Evolutionary conservation across 2,888 invertebrate species (phyloP).

Genomic region (Polydrusus cervinus): DNA sequence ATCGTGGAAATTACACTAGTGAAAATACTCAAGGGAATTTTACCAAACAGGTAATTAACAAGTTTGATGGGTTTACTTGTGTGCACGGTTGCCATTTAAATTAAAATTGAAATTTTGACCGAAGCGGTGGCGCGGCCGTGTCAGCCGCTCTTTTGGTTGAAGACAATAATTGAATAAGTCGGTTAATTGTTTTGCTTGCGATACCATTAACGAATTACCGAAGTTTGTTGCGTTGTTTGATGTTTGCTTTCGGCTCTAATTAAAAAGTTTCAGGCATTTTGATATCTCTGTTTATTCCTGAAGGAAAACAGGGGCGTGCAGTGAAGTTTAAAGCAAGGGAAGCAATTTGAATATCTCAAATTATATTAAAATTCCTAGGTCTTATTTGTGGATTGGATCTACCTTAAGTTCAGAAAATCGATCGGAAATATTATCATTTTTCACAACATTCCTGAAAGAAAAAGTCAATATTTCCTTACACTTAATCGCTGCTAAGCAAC

Average conservation of each 20-base stretch:
- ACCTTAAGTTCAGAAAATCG: too few species aligned
- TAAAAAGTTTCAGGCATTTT: slow-evolving; percentile 55
- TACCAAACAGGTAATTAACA: slow-evolving; percentile 72
- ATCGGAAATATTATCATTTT: too few species aligned
- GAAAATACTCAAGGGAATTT: slow-evolving; percentile 71
- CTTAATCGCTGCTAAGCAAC: too few species aligned
- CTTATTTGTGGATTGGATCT: too few species aligned
- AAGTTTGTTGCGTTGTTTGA: slow-evolving; percentile 49
- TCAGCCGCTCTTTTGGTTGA: slow-evolving; percentile 39
- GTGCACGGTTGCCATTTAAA: slow-evolving; percentile 61
- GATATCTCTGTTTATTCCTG: neutral
- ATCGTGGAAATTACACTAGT: slow-evolving; percentile 70
- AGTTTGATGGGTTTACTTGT: slow-evolving; percentile 71
- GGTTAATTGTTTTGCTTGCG: slow-evolving; percentile 51
- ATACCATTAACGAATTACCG: slow-evolving; percentile 45
- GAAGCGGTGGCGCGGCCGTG: slow-evolving; percentile 49
- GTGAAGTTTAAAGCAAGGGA: too few species aligned
- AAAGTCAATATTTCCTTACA: too few species aligned
- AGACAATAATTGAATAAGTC: slow-evolving; percentile 48
- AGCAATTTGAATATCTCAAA: too few species aligned
- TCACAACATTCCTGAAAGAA: too few species aligned
- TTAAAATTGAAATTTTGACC: slow-evolving; percentile 70
- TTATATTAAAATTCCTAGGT: too few species aligned
- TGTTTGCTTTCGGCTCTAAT: slow-evolving; percentile 45
- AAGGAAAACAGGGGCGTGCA: too few species aligned